Percentiles rank a stretch among this genome's conserved stretches.
Conservation (phyloP, 2,888 invertebrate genomes). For the Luperina nickerlii region DNA sequence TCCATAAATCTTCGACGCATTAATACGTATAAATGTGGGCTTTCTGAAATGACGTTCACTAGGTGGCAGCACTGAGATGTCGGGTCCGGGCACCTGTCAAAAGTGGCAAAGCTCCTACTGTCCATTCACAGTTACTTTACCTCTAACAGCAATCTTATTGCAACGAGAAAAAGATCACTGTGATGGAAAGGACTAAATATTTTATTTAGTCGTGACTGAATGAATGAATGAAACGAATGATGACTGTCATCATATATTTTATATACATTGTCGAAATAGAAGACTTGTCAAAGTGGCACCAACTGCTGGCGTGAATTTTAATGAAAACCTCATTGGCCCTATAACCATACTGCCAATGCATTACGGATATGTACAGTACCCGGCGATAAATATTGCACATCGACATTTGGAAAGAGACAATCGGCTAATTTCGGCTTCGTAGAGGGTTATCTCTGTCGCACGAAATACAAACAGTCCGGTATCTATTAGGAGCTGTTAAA, state of each 20-base stretch:
- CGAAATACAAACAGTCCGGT: no score
- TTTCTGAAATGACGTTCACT: background rate
- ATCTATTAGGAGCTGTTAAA: no score
- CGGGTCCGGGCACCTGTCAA: background rate
- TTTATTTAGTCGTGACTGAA: background rate
- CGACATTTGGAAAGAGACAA: no score
- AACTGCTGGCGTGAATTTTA: background rate
- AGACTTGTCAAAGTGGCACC: background rate
- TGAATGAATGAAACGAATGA: no score
- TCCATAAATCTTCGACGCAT: constrained; percentile 23
- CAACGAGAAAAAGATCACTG: no score
- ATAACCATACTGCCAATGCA: constrained; percentile 2
- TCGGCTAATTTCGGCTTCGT: no score
- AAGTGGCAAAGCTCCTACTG: no score
- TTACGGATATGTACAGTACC: no score
- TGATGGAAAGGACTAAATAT: no score
- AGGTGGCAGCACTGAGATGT: background rate
- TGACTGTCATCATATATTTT: background rate
- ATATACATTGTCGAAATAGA: background rate
- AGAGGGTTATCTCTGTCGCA: no score
- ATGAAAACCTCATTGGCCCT: constrained; percentile 16
- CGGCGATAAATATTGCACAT: no score
- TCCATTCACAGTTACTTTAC: background rate
- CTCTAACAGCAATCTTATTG: no score
- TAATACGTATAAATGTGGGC: constrained; percentile 27